Percentiles rank a stretch among this genome's conserved stretches.
phyloP scores from a whole-genome alignment of 2,113 vertebrate species.

The Thryonomys swinderianus region DNA sequence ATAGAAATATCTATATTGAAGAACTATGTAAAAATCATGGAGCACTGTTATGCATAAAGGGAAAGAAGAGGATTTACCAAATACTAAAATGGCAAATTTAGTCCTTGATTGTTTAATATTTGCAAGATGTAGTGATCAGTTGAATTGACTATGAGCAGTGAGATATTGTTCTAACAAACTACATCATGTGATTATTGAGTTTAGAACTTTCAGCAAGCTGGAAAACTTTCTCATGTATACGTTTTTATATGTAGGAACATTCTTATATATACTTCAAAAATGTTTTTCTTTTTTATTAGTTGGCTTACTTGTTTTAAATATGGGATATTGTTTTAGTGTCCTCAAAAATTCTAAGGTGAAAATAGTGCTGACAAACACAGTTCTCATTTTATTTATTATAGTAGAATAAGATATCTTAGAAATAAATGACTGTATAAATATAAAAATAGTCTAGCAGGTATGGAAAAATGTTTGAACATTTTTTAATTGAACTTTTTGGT shows the following conservation, averaged over 20 bases:
- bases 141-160: background rate
- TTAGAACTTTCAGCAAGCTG: background rate
- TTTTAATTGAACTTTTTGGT: too few relatives aligned
- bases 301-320: background rate
- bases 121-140: background rate
- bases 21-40: background rate
- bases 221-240: background rate
- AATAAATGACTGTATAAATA: background rate
- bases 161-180: background rate
- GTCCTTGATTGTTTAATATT: background rate
- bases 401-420: background rate
- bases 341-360: background rate
- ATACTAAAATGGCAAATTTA: background rate
- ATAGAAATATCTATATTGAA: background rate
- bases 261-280: background rate
- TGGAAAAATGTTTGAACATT: background rate
- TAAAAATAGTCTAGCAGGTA: background rate
- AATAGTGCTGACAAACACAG: background rate
- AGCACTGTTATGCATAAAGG: background rate
- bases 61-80: background rate
- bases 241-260: background rate
- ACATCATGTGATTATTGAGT: background rate
- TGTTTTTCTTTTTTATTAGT: background rate
- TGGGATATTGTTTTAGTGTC: background rate
- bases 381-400: background rate